These are phyloP conservation scores for Stomorhina lunata DNA, from an alignment of 2,888 invertebrate species.

Conservation along the genomic window DNA sequence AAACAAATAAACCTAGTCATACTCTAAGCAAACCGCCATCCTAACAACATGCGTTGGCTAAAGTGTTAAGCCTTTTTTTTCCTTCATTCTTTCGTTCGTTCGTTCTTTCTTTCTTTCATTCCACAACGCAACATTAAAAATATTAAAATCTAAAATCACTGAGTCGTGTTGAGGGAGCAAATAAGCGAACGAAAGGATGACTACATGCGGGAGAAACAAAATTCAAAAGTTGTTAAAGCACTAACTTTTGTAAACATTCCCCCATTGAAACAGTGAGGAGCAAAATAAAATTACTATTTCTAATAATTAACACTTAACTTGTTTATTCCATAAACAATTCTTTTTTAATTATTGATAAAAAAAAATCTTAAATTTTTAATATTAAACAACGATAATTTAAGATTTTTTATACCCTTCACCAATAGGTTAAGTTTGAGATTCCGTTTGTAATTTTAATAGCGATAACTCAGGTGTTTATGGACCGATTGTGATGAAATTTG, in stretches of 20 bases:
- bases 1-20: neutral
- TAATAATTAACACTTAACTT: neutral
- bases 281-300: neutral
- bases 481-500: too few relatives aligned
- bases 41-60: constrained; percentile 44
- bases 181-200: neutral
- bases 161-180: constrained; percentile 37
- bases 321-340: neutral
- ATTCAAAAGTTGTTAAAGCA: constrained; percentile 39
- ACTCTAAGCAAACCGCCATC: neutral
- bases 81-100: neutral
- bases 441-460: too few relatives aligned
- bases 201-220: neutral
- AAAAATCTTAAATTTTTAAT: neutral
- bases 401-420: too few relatives aligned
- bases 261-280: neutral
- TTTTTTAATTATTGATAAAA: neutral
- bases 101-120: neutral
- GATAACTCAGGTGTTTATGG: too few relatives aligned
- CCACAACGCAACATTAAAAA: constrained; percentile 39
- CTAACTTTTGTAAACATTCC: constrained; percentile 10
- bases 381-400: too few relatives aligned
- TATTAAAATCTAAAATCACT: constrained; percentile 48
- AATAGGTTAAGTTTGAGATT: too few relatives aligned
- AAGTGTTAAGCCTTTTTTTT: constrained; percentile 55